phyloP scores from a whole-genome alignment of 2,113 vertebrate genomes.

The Pseudonaja textilis region DNA sequence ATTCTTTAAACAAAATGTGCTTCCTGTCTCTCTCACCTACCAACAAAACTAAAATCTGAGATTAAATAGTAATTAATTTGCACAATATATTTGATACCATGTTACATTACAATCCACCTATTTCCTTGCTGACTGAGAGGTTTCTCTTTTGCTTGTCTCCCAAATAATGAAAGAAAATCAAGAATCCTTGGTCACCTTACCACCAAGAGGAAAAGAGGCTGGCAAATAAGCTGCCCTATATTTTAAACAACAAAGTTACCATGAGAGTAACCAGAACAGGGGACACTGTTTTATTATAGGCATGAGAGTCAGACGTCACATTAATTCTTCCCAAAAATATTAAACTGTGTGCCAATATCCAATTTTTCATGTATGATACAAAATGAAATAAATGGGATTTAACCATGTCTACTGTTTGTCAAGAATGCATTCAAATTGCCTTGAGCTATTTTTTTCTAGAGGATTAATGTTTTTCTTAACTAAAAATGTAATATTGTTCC shows the following conservation, averaged over 20 bases:
- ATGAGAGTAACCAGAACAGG: not conserved
- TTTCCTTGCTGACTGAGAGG: constrained; percentile 23
- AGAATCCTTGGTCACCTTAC: not conserved
- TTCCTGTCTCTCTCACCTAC: constrained; percentile 39
- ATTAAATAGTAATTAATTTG: constrained; percentile 23
- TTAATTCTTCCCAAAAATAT: not conserved
- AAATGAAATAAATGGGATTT: not conserved
- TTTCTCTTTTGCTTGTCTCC: constrained; percentile 20
- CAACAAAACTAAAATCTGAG: constrained; percentile 28
- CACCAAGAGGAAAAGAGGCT: not conserved
- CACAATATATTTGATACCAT: constrained; percentile 15
- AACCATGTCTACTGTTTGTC: not conserved
- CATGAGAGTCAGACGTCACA: not conserved
- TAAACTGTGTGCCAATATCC: not conserved
- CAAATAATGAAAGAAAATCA: not conserved
- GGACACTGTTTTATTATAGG: not conserved
- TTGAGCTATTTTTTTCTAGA: not conserved
- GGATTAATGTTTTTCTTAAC: not conserved
- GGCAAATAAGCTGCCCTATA: not conserved
- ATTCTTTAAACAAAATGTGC: not conserved
- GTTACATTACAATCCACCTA: constrained; percentile 33
- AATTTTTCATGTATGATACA: not conserved
- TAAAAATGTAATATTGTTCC: not conserved
- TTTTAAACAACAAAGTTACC: not conserved
- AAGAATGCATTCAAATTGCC: not conserved